These are phyloP conservation scores for Ostrea denselamellosa DNA, from an alignment of 1,140 invertebrate genomes.

Conservation along the genomic window DNA sequence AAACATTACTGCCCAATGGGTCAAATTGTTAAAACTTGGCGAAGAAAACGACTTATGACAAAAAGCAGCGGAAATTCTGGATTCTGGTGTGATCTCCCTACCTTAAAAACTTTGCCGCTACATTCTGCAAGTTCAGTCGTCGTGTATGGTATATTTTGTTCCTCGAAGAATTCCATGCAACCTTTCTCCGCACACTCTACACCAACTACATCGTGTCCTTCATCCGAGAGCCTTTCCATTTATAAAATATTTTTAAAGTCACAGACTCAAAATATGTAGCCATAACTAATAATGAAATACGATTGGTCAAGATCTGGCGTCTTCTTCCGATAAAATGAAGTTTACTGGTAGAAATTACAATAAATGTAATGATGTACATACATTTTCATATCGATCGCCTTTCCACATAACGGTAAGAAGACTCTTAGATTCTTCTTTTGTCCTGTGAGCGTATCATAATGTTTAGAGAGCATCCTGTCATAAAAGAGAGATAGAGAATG, in stretches of 20 bases:
- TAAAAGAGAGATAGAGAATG: background rate
- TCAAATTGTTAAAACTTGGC: no score
- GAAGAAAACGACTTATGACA: no score
- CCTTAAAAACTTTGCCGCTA: constrained; percentile 44
- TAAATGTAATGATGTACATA: constrained; percentile 46
- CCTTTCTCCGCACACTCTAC: constrained; percentile 59
- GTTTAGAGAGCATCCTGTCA: constrained; percentile 64
- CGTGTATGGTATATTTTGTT: constrained; percentile 63
- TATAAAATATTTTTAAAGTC: no score
- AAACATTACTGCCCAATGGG: no score
- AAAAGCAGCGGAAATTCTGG: background rate
- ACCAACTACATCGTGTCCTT: constrained; percentile 63
- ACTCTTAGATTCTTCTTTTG: constrained; percentile 54
- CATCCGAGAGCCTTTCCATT: constrained; percentile 56
- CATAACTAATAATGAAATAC: background rate
- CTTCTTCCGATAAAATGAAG: background rate
- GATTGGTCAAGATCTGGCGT: background rate
- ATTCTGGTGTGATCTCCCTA: background rate
- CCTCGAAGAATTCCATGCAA: constrained; percentile 62
- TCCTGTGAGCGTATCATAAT: constrained; percentile 53
- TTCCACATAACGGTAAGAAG: constrained; percentile 64
- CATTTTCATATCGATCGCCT: constrained; percentile 64
- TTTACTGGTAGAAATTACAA: background rate
- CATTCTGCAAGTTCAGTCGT: background rate
- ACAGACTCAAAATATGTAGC: background rate